Evolutionary conservation across 1,140 invertebrate genomes (phyloP).

Genomic region (Frieseomelitta varia): DNA sequence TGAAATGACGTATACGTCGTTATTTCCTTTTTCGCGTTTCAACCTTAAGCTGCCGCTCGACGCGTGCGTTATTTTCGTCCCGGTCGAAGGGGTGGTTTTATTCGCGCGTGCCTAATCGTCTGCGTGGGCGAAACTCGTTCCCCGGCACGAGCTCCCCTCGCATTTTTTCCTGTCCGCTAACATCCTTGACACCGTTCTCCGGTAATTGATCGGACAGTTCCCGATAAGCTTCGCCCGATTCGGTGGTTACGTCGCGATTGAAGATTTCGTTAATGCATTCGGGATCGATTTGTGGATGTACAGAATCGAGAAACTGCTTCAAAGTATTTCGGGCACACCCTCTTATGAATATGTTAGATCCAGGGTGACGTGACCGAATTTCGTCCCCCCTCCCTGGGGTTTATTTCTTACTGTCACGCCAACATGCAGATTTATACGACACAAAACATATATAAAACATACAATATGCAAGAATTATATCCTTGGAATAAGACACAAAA

Average conservation of each 20-base stretch:
- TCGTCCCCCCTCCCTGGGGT: too few species aligned
- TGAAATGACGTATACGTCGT: constrained; percentile 48
- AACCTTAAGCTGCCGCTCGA: constrained; percentile 23
- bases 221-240: background rate
- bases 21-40: constrained; percentile 22
- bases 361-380: too few species aligned
- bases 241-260: background rate
- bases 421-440: too few species aligned
- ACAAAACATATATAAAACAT: too few species aligned
- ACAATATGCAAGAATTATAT: too few species aligned
- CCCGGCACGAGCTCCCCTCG: background rate
- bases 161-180: background rate
- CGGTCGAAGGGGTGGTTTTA: background rate
- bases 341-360: too few species aligned
- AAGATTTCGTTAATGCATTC: background rate
- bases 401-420: too few species aligned
- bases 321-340: too few species aligned
- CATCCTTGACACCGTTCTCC: background rate
- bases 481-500: too few species aligned
- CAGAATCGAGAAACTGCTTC: too few species aligned
- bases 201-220: background rate
- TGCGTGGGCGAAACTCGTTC: constrained; percentile 30
- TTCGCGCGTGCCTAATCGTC: constrained; percentile 35
- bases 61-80: constrained; percentile 16
- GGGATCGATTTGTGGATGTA: background rate